Conservation (phyloP, 2,888 invertebrate species). For the Tetheella fluctuosa region DNA sequence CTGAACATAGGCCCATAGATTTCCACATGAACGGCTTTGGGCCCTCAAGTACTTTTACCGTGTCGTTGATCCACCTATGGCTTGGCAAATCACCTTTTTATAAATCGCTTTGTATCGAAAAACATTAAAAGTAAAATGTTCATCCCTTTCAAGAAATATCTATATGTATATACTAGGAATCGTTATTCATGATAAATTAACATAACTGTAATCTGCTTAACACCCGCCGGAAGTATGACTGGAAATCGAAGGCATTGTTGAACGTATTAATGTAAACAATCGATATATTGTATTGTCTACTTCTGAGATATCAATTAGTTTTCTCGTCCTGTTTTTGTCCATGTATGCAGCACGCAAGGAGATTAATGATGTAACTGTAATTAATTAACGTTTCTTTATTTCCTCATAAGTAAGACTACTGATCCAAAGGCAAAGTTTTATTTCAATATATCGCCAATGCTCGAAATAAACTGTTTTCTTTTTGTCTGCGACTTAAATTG, state of each 20-base stretch:
- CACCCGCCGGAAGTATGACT: not conserved
- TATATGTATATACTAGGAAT: not conserved
- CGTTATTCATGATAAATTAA: not conserved
- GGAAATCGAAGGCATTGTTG: not conserved
- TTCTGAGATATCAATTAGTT: not conserved
- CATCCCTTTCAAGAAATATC: not conserved
- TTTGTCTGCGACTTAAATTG: not conserved
- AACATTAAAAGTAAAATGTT: too few relatives aligned
- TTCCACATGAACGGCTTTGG: too few relatives aligned
- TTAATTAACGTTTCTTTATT: not conserved
- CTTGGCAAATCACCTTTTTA: too few relatives aligned
- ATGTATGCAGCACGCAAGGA: not conserved
- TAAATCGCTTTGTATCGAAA: too few relatives aligned
- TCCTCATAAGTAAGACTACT: not conserved
- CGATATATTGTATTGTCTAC: not conserved
- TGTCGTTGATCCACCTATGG: too few relatives aligned
- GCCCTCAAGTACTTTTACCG: too few relatives aligned
- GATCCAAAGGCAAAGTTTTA: not conserved
- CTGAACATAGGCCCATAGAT: not conserved
- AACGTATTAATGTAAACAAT: constrained; percentile 1
- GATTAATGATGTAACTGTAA: not conserved
- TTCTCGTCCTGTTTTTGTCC: not conserved
- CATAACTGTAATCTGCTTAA: not conserved
- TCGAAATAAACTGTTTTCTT: too few relatives aligned
- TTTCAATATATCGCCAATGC: not conserved